Evolutionary conservation across 2,113 vertebrate species (phyloP), one percentile per base, ranked within the genome.

Genomic region (Pteropus alecto): DNA sequence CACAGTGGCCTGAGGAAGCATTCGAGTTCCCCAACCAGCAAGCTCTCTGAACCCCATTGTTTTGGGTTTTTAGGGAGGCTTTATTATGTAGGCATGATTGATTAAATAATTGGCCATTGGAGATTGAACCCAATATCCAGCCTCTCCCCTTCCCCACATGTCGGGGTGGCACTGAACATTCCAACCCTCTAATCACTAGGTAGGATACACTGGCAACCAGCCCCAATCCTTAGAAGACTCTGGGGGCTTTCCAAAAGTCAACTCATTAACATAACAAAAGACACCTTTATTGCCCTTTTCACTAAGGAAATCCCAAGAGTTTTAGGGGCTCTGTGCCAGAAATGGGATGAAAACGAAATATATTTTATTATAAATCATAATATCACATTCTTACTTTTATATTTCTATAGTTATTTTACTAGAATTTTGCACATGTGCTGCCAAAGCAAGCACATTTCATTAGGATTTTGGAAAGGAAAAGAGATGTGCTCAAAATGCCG

Each of bases 381-480:
- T 28, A 79, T 63, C 54, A 95, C 30, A 79, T 22, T 76, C 7
- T 48, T 73, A 51, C 67, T 60, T 85, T n/a, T 90, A 16, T 43
- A 84, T 76, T 92, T 89, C 33, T 93, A 83, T 54, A 43, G 46
- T 78, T n/a, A 74, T 96, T 74, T 92, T 78, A 89, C 26, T 89
- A 86, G 87, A 51, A 82, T 81, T 95, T 88, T 14, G 61, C 16
- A 16, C 16, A 16, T 51, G 51, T 51, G 51, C 51, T 51, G 51
- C 14, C 15, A 5, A 51, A 51, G 51, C 51, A 51, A 51, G 51
- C 14, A 51, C 51, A 74, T 96, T 74, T 92, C 83, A 92, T 33
- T 89, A 86, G 87, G 51, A 82, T 81, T 95, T 88, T 14, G 61
- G 41, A 79, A 94, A 95, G 61, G 38, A 79, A 94, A 95, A 41